A percentile compares a stretch with the other conserved stretches of the same genome.
Conservation (phyloP, 2,888 invertebrate genomes). For the Ophion obscuratus region DNA sequence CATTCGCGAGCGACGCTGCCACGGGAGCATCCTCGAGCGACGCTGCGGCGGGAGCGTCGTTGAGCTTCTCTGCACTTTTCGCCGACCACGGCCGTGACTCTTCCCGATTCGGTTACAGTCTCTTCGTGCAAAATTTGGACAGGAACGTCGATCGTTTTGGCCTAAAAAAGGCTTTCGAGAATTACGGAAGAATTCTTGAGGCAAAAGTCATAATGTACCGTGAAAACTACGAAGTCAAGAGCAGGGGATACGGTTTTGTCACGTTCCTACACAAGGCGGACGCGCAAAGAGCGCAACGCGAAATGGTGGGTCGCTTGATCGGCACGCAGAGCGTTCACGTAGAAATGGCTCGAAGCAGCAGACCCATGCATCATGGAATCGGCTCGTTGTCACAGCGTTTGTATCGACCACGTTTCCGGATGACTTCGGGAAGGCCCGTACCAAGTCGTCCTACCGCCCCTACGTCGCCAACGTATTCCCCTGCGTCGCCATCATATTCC, state of each 20-base stretch:
- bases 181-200: constrained; percentile 98
- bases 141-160: constrained; percentile 98
- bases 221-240: constrained; percentile 86
- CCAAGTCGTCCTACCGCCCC: no score
- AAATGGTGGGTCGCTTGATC: constrained; percentile 98
- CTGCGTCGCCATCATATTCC: no score
- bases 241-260: constrained; percentile 99
- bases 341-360: constrained; percentile 96
- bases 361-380: neutral
- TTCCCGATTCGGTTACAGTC: neutral
- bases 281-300: constrained; percentile 99
- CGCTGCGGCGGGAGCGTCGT: neutral
- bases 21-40: neutral
- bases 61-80: no score
- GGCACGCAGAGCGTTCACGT: constrained; percentile 99
- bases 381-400: neutral
- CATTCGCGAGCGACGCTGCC: neutral
- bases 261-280: constrained; percentile 99
- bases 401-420: neutral
- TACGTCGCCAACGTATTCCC: no score
- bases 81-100: no score
- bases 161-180: constrained; percentile 96
- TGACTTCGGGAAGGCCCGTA: no score
- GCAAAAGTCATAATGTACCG: constrained; percentile 97
- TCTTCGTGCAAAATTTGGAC: constrained; percentile 99